Evolutionary conservation across 2,113 vertebrate species (phyloP).

Genomic region (Oncorhynchus tshawytscha): DNA sequence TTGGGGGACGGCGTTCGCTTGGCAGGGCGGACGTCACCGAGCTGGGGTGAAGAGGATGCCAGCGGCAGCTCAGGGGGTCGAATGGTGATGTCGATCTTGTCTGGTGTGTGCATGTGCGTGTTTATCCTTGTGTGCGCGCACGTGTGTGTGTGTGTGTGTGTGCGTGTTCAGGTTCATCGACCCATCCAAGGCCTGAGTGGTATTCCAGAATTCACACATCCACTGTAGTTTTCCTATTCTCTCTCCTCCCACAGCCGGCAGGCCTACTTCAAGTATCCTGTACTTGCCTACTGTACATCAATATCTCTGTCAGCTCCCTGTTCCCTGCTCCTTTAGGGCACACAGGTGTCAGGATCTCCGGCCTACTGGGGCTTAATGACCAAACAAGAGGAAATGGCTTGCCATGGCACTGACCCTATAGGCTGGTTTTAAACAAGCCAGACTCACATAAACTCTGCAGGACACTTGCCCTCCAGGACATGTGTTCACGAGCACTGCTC

Average conservation of each 20-base stretch:
- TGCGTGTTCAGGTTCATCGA: slow-evolving; percentile 26
- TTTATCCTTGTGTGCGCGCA: slow-evolving; percentile 10
- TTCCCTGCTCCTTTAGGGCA: neutral
- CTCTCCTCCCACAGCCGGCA: neutral
- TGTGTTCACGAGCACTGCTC: neutral
- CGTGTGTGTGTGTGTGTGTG: neutral
- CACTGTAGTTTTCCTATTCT: neutral
- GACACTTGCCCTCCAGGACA: neutral
- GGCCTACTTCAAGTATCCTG: neutral
- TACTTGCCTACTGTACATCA: neutral
- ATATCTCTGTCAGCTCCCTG: neutral
- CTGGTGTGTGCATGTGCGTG: slow-evolving; percentile 7
- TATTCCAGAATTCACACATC: neutral
- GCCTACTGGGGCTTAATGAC: neutral
- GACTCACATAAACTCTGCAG: neutral
- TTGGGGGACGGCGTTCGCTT: neutral
- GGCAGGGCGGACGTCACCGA: slow-evolving; percentile 41
- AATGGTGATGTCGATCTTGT: slow-evolving; percentile 37
- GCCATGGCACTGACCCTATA: neutral
- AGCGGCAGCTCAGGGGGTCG: slow-evolving; percentile 49
- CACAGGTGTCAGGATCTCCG: neutral
- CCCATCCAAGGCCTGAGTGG: slow-evolving; percentile 17
- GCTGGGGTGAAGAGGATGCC: slow-evolving; percentile 37
- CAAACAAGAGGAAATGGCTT: too few species aligned
- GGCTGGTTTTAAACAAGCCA: neutral